phyloP scores from a whole-genome alignment of 2,888 invertebrate genomes.

The Rugalucina vietnamica region DNA sequence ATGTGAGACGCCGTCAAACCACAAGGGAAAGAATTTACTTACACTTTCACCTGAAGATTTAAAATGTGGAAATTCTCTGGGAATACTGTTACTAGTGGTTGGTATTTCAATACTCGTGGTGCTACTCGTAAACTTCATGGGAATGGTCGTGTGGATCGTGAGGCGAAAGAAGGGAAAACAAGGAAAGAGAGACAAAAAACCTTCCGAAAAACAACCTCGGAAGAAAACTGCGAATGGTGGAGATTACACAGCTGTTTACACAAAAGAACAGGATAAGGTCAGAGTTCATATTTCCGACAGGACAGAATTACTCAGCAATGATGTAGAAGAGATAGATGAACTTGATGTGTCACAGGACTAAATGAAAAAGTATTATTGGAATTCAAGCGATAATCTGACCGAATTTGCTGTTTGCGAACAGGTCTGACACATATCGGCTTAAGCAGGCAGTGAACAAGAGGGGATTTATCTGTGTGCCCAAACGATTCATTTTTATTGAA shows the following conservation, averaged over 20 bases:
- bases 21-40: slow-evolving; percentile 20
- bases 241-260: slow-evolving; percentile 52
- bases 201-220: not conserved
- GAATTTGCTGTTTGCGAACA: no score
- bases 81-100: slow-evolving; percentile 8
- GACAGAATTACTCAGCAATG: no score
- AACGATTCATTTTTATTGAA: no score
- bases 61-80: slow-evolving; percentile 7
- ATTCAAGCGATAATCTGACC: no score
- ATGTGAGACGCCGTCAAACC: slow-evolving; percentile 9
- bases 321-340: no score
- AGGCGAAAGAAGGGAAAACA: no score
- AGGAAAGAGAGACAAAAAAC: not conserved
- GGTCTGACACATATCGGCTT: no score
- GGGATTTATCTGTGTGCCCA: no score
- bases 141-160: not conserved
- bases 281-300: not conserved
- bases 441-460: no score
- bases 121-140: slow-evolving; percentile 3
- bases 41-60: not conserved
- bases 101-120: not conserved
- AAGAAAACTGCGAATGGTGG: not conserved
- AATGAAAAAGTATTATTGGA: no score
- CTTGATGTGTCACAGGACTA: no score
- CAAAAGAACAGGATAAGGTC: slow-evolving; percentile 39